These are phyloP conservation scores for Microtus ochrogaster DNA, from an alignment of 2,113 vertebrate species.

Conservation along the genomic window DNA sequence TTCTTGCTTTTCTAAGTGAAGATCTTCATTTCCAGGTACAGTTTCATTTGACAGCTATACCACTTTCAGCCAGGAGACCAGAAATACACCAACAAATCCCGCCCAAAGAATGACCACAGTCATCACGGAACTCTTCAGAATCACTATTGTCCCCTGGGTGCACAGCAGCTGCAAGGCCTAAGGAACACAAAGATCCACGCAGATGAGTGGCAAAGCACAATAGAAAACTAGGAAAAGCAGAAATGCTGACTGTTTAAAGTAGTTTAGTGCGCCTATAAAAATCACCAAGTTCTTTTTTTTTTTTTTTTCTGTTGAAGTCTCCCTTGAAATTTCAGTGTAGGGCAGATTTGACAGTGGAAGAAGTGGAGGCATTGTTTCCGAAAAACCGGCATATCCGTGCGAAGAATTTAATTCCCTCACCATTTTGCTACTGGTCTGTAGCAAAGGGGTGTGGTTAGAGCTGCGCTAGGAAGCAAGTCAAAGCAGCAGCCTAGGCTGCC, in stretches of 20 bases:
- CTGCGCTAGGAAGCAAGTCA: conserved; percentile 6
- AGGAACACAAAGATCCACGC: conserved; percentile 35
- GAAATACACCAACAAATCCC: neutral
- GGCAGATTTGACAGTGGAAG: neutral
- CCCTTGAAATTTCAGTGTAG: conserved; percentile 14
- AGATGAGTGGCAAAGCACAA: neutral
- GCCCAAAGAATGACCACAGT: conserved; percentile 18
- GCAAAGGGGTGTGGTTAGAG: conserved; percentile 70
- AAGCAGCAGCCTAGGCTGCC: neutral
- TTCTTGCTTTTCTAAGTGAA: neutral
- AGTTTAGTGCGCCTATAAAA: conserved; percentile 1
- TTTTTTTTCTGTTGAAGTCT: conserved; percentile 6
- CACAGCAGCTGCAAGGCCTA: neutral
- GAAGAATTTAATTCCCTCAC: conserved; percentile 59
- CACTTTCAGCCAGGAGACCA: neutral
- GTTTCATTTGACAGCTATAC: conserved; percentile 26
- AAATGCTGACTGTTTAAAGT: neutral
- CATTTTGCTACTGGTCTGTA: conserved; percentile 44
- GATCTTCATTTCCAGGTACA: neutral
- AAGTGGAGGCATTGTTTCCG: conserved; percentile 32
- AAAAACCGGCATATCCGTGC: neutral
- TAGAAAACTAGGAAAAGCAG: neutral
- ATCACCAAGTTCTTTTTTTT: neutral
- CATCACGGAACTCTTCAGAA: conserved; percentile 20
- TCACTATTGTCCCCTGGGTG: neutral